These are phyloP conservation scores for Drosophila siamana DNA, from an alignment of 2,888 invertebrate species.

Conservation along the genomic window DNA sequence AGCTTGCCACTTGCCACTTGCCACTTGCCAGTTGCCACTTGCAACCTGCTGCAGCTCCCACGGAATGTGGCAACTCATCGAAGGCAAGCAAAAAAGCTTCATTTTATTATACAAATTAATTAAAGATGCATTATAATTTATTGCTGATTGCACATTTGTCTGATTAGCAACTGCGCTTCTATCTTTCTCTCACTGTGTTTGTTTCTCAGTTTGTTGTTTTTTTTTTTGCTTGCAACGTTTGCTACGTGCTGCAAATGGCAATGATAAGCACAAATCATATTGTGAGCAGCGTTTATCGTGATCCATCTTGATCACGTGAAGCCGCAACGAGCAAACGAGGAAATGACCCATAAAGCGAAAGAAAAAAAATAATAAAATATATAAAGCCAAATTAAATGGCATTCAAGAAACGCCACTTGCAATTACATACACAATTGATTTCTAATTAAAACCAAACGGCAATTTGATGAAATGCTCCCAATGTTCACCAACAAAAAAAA, in stretches of 20 bases:
- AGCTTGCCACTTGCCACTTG: neutral
- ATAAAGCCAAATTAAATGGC: neutral
- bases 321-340: neutral
- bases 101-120: conserved; percentile 54
- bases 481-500: too few relatives aligned
- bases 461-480: conserved; percentile 40
- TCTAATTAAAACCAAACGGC: conserved; percentile 66
- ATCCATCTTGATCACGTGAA: conserved; percentile 29
- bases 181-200: conserved; percentile 1
- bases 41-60: conserved; percentile 43
- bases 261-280: conserved; percentile 37
- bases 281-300: conserved; percentile 11
- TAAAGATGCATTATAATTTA: conserved; percentile 61
- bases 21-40: too few relatives aligned
- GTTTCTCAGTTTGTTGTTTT: conserved; percentile 4
- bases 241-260: conserved; percentile 12
- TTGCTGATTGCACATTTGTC: conserved; percentile 47
- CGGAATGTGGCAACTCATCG: conserved; percentile 55
- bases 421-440: conserved; percentile 75
- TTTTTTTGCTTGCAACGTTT: conserved; percentile 23
- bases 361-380: neutral
- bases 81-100: conserved; percentile 1
- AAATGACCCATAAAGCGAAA: conserved; percentile 21
- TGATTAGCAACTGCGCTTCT: conserved; percentile 38
- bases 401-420: conserved; percentile 19